Percentiles rank a stretch among this genome's conserved stretches.
Evolutionary conservation across 2,113 vertebrate genomes (phyloP).

Genomic region (Psittacus erithacus): DNA sequence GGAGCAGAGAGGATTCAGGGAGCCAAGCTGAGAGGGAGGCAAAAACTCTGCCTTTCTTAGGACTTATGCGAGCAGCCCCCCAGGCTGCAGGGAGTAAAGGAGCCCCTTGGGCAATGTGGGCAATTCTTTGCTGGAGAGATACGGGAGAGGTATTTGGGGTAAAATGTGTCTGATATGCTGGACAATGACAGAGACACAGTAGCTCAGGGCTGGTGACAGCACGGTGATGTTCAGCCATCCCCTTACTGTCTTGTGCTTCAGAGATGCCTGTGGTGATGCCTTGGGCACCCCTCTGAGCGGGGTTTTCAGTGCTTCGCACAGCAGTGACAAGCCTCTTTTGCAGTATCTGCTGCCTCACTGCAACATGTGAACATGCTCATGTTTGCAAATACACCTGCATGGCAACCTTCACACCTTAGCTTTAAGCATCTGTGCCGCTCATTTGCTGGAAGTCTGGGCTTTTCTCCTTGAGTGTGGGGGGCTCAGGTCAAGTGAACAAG

Average conservation of each 20-base stretch:
- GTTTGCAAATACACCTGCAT: background rate
- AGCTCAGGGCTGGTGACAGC: background rate
- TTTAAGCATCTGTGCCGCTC: background rate
- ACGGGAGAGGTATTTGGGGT: background rate
- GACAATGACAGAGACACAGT: background rate
- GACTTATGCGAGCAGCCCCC: background rate
- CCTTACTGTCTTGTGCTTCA: background rate
- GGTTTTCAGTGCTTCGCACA: background rate
- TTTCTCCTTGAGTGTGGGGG: background rate
- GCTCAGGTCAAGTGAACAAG: background rate
- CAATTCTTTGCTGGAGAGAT: background rate
- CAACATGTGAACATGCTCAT: rapidly evolving
- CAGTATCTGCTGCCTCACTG: background rate
- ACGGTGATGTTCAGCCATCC: background rate
- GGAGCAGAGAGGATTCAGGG: background rate
- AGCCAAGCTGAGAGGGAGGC: background rate
- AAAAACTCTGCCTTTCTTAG: background rate
- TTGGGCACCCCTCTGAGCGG: background rate
- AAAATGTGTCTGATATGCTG: rapidly evolving
- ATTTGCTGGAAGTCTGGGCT: background rate
- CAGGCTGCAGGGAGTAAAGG: rapidly evolving
- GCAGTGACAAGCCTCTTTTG: rapidly evolving
- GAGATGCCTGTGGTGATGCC: background rate
- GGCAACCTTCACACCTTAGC: background rate
- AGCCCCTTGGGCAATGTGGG: background rate